Conservation (phyloP, 2,888 invertebrate species). For the Bombylius discolor region DNA sequence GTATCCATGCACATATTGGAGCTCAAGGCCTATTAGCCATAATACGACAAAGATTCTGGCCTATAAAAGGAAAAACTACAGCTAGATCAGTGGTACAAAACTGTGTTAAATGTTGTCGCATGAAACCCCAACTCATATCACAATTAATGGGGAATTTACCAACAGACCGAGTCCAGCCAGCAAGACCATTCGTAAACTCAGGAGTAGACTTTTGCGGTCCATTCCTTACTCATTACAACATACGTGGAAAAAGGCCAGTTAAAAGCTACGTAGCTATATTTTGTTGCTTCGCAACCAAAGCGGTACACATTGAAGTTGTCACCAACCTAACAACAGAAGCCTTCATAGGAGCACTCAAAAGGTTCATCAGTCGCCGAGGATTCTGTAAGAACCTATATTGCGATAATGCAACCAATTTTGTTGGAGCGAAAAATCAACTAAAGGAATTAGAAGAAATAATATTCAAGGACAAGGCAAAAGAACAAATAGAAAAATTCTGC, state of each 20-base stretch:
- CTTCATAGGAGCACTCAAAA: conserved; percentile 10
- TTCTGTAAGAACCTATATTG: conserved; percentile 1
- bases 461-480: too few relatives aligned
- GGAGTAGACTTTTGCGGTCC: conserved; percentile 4
- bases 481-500: too few relatives aligned
- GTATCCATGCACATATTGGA: too few relatives aligned
- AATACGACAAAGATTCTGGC: too few relatives aligned
- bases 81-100: too few relatives aligned
- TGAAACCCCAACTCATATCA: too few relatives aligned
- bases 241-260: conserved; percentile 2
- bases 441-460: too few relatives aligned
- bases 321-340: conserved; percentile 9
- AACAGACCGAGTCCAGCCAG: conserved; percentile 1
- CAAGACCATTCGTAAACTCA: conserved; percentile 1
- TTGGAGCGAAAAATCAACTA: too few relatives aligned
- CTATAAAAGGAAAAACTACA: too few relatives aligned
- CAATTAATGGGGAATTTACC: conserved; percentile 8
- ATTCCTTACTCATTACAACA: conserved; percentile 2
- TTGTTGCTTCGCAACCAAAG: conserved; percentile 11
- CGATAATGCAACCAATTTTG: conserved; percentile 6
- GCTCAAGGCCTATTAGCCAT: too few relatives aligned
- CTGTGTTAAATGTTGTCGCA: too few relatives aligned
- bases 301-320: conserved; percentile 9
- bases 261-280: conserved; percentile 11
- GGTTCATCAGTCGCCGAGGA: conserved; percentile 7